These are phyloP conservation scores for Siniperca knerii DNA, from an alignment of 2,113 vertebrate species.

Conservation along the genomic window DNA sequence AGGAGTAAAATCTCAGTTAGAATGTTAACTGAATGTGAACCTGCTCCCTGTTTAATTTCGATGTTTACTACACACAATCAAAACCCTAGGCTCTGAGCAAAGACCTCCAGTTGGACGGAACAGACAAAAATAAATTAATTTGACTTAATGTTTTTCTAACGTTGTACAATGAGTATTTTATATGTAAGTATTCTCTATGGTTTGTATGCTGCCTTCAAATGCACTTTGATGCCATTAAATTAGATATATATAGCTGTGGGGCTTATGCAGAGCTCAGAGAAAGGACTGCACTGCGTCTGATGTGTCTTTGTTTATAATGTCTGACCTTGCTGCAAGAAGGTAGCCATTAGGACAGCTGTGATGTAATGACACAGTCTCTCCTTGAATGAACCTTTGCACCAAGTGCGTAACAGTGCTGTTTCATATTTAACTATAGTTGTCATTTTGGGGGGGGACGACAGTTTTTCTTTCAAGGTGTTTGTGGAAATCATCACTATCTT, in stretches of 20 bases:
- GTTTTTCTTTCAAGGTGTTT: neutral
- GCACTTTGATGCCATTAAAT: neutral
- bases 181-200: neutral
- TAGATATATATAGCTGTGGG: neutral
- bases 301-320: conserved; percentile 10
- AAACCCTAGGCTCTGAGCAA: neutral
- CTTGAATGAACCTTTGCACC: neutral
- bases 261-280: neutral
- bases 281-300: neutral
- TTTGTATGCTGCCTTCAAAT: neutral
- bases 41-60: no score
- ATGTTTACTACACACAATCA: no score
- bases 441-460: no score
- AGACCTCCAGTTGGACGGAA: neutral
- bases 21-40: no score
- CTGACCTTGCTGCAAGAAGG: conserved; percentile 30
- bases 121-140: neutral
- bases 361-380: neutral
- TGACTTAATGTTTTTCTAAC: neutral
- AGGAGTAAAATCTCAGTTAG: neutral
- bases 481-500: neutral
- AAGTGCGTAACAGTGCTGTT: neutral
- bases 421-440: neutral
- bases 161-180: neutral
- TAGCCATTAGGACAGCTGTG: neutral